Evolutionary conservation across 2,888 invertebrate species (phyloP).

Genomic region (Spodoptera exigua): DNA sequence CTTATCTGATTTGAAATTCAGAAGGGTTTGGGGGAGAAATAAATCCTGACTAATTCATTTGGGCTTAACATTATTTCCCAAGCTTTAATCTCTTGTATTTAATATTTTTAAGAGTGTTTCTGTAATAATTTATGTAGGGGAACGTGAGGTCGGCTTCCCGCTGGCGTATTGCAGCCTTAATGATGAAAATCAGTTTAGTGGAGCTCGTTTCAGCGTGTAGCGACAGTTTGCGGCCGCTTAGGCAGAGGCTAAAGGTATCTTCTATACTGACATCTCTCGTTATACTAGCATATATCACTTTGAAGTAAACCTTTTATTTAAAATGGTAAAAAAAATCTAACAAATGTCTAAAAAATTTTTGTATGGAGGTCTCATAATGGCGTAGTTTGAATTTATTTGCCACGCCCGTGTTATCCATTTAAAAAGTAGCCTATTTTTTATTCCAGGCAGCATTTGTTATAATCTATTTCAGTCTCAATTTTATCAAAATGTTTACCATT

Average conservation of each 20-base stretch:
- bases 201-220: slow-evolving; percentile 61
- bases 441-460: too few species aligned
- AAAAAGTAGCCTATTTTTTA: too few species aligned
- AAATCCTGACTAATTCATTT: slow-evolving; percentile 37
- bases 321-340: too few species aligned
- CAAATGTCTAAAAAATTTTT: too few species aligned
- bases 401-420: too few species aligned
- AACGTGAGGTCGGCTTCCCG: slow-evolving; percentile 12
- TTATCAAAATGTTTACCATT: too few species aligned
- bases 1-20: slow-evolving; percentile 42
- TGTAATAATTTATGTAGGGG: slow-evolving; percentile 26
- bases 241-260: slow-evolving; percentile 51
- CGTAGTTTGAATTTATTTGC: too few species aligned
- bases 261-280: slow-evolving; percentile 37
- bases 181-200: slow-evolving; percentile 72
- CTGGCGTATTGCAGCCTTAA: slow-evolving; percentile 53
- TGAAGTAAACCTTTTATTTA: background rate
- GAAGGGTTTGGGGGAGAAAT: slow-evolving; percentile 30
- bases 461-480: too few species aligned
- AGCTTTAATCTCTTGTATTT: slow-evolving; percentile 24
- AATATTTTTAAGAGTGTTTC: slow-evolving; percentile 31
- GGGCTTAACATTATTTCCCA: slow-evolving; percentile 31
- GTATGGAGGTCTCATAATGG: too few species aligned
- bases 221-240: slow-evolving; percentile 63
- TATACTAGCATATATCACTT: slow-evolving; percentile 1